phyloP scores from a whole-genome alignment of 53 echinoderm and acorn worm species.

The Actinopyga echinites region DNA sequence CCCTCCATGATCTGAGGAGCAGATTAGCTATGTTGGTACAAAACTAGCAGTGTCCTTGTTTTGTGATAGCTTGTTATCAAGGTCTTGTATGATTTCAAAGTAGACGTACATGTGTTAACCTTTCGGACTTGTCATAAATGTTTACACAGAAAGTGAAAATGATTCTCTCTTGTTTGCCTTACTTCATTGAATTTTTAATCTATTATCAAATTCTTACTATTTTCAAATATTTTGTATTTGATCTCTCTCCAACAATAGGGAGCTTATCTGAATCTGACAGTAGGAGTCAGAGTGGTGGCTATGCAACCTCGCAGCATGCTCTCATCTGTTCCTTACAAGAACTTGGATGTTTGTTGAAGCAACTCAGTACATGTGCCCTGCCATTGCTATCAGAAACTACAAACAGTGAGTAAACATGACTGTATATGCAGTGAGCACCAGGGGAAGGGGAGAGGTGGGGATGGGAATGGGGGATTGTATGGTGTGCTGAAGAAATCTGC shows the following conservation, averaged over 20 bases:
- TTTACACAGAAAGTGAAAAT: not conserved
- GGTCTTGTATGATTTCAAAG: too few relatives aligned
- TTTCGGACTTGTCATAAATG: too few relatives aligned
- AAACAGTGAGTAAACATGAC: conserved; percentile 66
- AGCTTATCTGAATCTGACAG: conserved; percentile 53
- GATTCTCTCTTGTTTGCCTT: not conserved
- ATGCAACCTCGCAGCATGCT: conserved; percentile 83
- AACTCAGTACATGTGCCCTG: conserved; percentile 88
- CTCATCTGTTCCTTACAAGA: conserved; percentile 94
- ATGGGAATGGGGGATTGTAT: too few relatives aligned
- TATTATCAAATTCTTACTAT: not conserved
- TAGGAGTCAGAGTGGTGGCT: conserved; percentile 55
- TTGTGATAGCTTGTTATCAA: too few relatives aligned
- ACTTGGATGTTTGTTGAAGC: conserved; percentile 84
- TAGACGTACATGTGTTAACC: too few relatives aligned
- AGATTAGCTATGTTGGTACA: too few relatives aligned
- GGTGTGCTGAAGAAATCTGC: too few relatives aligned
- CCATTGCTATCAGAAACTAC: conserved; percentile 81
- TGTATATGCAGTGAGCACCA: too few relatives aligned
- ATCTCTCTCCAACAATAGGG: conserved; percentile 34
- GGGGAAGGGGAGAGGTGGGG: too few relatives aligned
- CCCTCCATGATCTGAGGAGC: too few relatives aligned
- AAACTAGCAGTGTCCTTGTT: too few relatives aligned
- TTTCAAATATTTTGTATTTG: not conserved
- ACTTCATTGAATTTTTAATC: not conserved